These are phyloP conservation scores for Holacanthus passer DNA, from an alignment of 2,113 vertebrate species.

Conservation along the genomic window DNA sequence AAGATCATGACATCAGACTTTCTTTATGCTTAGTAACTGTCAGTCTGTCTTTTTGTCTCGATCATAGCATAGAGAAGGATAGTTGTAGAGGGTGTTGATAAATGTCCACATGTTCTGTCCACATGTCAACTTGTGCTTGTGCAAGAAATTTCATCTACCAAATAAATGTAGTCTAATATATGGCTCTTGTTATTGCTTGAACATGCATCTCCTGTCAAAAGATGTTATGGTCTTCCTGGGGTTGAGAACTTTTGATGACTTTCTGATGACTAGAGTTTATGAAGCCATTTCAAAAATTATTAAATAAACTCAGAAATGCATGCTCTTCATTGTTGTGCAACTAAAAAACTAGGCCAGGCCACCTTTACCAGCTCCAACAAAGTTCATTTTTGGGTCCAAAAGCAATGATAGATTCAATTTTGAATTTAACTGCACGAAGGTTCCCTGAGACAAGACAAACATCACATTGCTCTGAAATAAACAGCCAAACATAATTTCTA, in stretches of 20 bases:
- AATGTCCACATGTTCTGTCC: background rate
- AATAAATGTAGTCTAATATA: constrained; percentile 6
- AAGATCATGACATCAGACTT: constrained; percentile 16
- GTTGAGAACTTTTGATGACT: background rate
- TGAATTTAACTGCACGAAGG: background rate
- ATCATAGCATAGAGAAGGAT: background rate
- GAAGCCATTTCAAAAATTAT: background rate
- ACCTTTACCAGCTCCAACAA: background rate
- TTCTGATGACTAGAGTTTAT: background rate
- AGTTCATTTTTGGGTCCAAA: background rate
- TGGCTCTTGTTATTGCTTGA: background rate
- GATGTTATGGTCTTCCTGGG: background rate
- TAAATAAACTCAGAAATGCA: background rate
- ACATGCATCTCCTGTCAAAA: background rate
- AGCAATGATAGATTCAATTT: background rate
- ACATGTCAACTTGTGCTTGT: background rate
- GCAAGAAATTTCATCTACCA: background rate
- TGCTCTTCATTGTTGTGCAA: background rate
- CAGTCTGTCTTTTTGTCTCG: background rate
- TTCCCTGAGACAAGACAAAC: constrained; percentile 13
- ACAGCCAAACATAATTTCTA: background rate
- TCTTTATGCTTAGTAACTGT: constrained; percentile 5
- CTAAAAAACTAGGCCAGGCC: background rate
- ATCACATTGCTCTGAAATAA: constrained; percentile 13
- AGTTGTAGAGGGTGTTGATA: background rate